Base-by-base conservation (phyloP, 2,888 invertebrate genomes). In the Bedellia somnulentella region DNA sequence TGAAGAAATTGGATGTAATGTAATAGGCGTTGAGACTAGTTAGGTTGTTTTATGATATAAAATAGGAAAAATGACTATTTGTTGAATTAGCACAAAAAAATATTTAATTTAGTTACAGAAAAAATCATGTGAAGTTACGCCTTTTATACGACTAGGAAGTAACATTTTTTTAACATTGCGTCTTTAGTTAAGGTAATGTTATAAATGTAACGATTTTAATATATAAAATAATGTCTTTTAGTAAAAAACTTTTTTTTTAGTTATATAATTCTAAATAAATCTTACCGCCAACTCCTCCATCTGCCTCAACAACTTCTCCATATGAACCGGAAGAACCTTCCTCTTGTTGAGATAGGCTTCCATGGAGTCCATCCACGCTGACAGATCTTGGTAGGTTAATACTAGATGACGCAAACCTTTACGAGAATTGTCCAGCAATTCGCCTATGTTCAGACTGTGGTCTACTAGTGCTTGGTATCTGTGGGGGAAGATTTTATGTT, bases 281-380 rank as follows among this genome's bases (percentile, higher is more conserved):
- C 80, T 78, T 40, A 83, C 84, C 14, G 93, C 88, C 5, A 96
- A 71, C 47, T 93, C 89, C 47, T 94, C 93, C 87, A 94, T 92
- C 75, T 95, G 94, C 42, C 92, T 85, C 21, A 93, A 67, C 30
- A 97, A 75, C 47, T 93, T 91, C 47, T 97, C 96, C 33, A 91
- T 90, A 46, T 93, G 92, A 0, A 96, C 92, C 0, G 93, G 91
- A 24, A 94, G 75, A 1, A 92, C 78, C 48, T 89, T 85, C 61
- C 91, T 88, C 43, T 86, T 84, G 23, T 85, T 82, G 5, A 97
- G 71, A 46, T 87, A 80, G 33, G 83, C 82, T 47, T 95, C 94
- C 87, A 92, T 92, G 44, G 78, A 80, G 51, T 93, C 93, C 90
- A 95, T 93, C 95, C 95, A 95, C 0, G 86, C 88, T n/a, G 91